Base-by-base conservation (phyloP, 92 coral and sea anemone genomes). In the Plumapathes pennacea region DNA sequence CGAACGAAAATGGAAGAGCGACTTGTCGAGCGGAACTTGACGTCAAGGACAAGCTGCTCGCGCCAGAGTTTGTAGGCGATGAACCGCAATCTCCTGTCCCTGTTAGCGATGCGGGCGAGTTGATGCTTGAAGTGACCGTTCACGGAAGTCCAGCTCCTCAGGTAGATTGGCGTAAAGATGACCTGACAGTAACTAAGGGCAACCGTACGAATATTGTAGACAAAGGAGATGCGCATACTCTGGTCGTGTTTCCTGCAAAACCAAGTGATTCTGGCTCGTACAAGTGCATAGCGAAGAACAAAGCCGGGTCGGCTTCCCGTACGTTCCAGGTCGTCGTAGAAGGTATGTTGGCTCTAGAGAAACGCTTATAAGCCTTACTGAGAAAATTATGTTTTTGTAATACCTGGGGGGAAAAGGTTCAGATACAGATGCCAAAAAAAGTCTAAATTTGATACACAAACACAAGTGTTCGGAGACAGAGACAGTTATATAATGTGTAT, bases 141-240 rank as follows among this genome's bases (percentile, higher is more conserved):
- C 79, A 61, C 29, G 99, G 94, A 12, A 81, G 78, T 45, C 99
- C 99, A 1, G 75, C 78, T 32, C 94, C 99, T 14, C 81, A 94
- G 12, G 76, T 83, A 38, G 79, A 83, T 42, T 94, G 99, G 99
- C 85, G 80, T 53, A 94, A 94, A 50, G 95, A 94, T 46, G 80
- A 85, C 36, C 79, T 69, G 50, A 75, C 75, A 19, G 33, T 85
- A n/a, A 36, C 65, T n/a, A 57, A 55, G 58, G 51, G 79, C 15
- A 54, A 74, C 22, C 75, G 60, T 65, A 50, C 77, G 18, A 73
- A 76, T 40, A 59, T 76, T 8, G 64, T 70, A 24, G 55, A 60
- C 0, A 77, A 65, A 31, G 86, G 82, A 39, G 90, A 84, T 34
- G 72, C 60, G 29, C 46, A 60, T 30, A 52, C 82, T 7, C 80